Percentiles rank a stretch among this genome's conserved stretches.
Evolutionary conservation across 2,113 vertebrate species (phyloP).

Genomic region (Antidorcas marsupialis): DNA sequence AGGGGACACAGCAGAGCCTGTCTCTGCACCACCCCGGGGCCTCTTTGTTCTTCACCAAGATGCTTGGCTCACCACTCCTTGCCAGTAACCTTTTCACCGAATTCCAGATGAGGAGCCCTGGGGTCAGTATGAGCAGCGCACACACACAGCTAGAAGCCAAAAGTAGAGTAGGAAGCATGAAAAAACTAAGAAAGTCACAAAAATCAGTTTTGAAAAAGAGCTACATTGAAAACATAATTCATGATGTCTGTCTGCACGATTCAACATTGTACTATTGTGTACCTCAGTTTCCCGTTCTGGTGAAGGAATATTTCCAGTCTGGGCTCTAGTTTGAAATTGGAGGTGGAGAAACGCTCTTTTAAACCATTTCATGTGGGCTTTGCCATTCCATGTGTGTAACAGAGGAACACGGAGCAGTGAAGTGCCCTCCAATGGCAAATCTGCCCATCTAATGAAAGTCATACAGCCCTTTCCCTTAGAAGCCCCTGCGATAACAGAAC

Average conservation of each 20-base stretch:
- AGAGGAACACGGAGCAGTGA: not conserved
- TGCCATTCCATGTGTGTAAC: not conserved
- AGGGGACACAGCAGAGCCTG: not conserved
- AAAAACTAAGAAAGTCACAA: not conserved
- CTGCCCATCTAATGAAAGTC: not conserved
- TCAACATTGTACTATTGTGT: not conserved
- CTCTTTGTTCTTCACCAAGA: not conserved
- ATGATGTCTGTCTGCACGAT: not conserved
- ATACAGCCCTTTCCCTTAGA: not conserved
- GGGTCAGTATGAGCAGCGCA: not conserved
- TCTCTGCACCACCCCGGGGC: not conserved
- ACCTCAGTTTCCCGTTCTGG: not conserved
- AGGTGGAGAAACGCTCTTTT: not conserved
- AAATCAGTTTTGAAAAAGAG: not conserved
- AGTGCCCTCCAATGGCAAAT: not conserved
- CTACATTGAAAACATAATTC: not conserved
- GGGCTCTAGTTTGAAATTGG: slow-evolving; percentile 26
- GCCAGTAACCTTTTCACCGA: too few relatives aligned
- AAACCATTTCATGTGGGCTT: not conserved
- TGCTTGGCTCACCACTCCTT: not conserved
- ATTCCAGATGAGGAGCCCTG: not conserved
- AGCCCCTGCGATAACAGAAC: not conserved
- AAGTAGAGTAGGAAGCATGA: not conserved
- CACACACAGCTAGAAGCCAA: not conserved
- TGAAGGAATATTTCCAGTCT: not conserved